phyloP scores from a whole-genome alignment of 2,888 invertebrate species.

The Malacosoma neustria region DNA sequence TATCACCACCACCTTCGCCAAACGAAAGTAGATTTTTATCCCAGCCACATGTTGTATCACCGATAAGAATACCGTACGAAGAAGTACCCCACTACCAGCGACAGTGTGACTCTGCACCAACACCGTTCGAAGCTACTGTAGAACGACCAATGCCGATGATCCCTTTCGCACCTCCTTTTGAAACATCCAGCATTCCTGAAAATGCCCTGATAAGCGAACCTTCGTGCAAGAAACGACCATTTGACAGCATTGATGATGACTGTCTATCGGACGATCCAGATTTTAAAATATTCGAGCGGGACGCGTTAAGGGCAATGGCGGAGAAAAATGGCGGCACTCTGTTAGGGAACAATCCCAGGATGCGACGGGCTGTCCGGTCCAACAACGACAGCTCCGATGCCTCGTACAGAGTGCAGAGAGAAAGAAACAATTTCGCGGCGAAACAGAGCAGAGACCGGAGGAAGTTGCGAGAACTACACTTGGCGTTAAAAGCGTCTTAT shows the following conservation, averaged over 20 bases:
- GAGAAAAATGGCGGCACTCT: conserved; percentile 71
- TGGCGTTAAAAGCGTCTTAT: neutral
- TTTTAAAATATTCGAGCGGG: conserved; percentile 79
- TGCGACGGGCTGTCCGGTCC: neutral
- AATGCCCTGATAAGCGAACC: neutral
- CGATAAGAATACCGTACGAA: too few species aligned
- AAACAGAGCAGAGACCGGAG: conserved; percentile 93
- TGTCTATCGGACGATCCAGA: conserved; percentile 60
- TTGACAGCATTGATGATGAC: conserved; percentile 23
- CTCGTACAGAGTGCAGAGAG: conserved; percentile 88
- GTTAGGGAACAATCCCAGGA: conserved; percentile 7
- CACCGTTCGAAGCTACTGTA: neutral
- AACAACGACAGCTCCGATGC: conserved; percentile 74
- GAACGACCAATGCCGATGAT: too few species aligned
- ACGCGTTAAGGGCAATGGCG: conserved; percentile 78
- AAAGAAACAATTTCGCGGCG: conserved; percentile 95
- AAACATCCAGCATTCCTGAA: neutral
- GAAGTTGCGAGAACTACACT: conserved; percentile 78
- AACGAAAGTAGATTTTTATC: neutral
- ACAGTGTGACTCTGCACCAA: too few species aligned
- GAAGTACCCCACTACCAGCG: too few species aligned
- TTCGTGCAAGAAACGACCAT: conserved; percentile 10
- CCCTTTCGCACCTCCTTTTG: too few species aligned
- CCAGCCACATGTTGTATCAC: neutral
- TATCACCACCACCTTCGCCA: neutral